These are phyloP conservation scores for Rhabditoides inermis DNA, from an alignment of 2,888 invertebrate species.

Conservation along the genomic window DNA sequence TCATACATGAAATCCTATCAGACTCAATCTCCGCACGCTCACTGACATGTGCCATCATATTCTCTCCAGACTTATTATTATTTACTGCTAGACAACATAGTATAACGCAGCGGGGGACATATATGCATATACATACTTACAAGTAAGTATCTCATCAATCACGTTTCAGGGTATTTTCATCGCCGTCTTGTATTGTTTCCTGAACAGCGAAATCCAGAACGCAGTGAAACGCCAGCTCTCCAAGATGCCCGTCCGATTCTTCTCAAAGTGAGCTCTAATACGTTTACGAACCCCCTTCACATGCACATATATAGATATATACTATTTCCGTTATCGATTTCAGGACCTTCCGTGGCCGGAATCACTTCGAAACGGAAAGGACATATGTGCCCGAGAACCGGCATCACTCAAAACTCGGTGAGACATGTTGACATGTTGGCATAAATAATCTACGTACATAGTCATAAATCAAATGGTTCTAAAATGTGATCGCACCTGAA, in stretches of 20 bases:
- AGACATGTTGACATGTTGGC: no score
- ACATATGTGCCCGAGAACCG: constrained; percentile 46
- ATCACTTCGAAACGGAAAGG: constrained; percentile 44
- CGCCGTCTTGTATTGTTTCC: constrained; percentile 49
- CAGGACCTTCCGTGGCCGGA: constrained; percentile 27
- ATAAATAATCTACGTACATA: no score
- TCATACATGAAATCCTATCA: no score
- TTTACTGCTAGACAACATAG: no score
- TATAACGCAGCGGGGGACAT: not conserved
- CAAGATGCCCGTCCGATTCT: constrained; percentile 40
- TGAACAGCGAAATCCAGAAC: constrained; percentile 51
- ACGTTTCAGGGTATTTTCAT: constrained; percentile 50
- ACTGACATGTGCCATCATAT: no score
- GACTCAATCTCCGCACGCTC: no score
- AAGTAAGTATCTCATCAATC: not conserved
- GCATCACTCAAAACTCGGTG: constrained; percentile 35
- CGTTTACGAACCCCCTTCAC: not conserved
- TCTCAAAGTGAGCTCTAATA: constrained; percentile 16
- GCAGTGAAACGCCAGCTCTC: constrained; percentile 43
- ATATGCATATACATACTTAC: not conserved
- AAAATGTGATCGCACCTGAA: no score
- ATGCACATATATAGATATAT: not conserved
- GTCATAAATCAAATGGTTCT: no score
- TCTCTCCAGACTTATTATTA: no score
- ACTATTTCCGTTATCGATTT: constrained; percentile 3